Evolutionary conservation across 2,113 vertebrate genomes (phyloP), one percentile per base, ranked within the genome.

Genomic region (Aramus guarauna): DNA sequence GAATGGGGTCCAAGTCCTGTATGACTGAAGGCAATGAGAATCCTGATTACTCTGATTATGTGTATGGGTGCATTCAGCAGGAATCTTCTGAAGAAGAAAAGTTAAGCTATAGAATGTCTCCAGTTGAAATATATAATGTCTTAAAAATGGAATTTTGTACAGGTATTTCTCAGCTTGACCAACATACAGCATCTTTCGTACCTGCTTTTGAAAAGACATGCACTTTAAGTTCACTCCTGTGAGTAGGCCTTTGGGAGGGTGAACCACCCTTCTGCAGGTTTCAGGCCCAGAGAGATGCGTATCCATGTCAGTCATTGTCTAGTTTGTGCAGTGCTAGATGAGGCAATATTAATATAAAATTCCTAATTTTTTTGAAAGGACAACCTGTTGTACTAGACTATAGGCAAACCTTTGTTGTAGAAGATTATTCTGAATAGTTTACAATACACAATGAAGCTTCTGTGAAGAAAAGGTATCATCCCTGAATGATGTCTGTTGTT

Each of bases 111-210:
- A 19, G 10, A 37, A 9, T 47, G 20, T 47, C 26, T 68, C 29
- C 21, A 19, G 7, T 1, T 62, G 45, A 73, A 53, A 76, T 19
- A 30, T 3, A 0, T 6, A 8, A 0, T 13, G 6, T 47, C 21
- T 45, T 81, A 71, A 74, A 81, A 71, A 23, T 9, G 41, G 2
- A 20, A 12, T 43, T 88, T 83, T 79, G 4, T 37, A 6, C 12
- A 27, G 5, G 1, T 59, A 30, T 62, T 92, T 50, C 15, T 74
- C 53, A 60, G 5, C 10, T 74, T 79, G 47, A 59, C 15, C 47
- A 76, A 60, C 1, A 14, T 34, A 7, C 1, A 2, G 5, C 12
- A 71, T 12, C 41, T 78, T 68, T 59, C 69, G 55, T 34, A 74
- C 3, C 21, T 77, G 22, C 6, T 58, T 75, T 77, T 59, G 17